These are phyloP conservation scores for Prolemur simus DNA, from an alignment of 2,113 vertebrate genomes.

Conservation along the genomic window DNA sequence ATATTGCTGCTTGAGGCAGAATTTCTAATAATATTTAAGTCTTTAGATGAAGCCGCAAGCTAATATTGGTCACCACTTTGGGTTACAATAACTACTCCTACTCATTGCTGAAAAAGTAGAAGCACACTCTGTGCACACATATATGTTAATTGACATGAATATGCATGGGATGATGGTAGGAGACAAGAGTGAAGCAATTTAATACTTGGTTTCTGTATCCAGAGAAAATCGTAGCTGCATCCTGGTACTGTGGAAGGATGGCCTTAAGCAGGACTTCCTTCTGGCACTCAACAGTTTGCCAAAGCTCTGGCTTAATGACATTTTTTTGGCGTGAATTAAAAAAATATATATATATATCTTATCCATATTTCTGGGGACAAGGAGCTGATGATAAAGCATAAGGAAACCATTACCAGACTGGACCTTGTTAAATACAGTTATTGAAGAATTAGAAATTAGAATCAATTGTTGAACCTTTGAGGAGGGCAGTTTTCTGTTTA, in stretches of 20 bases:
- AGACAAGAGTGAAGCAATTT: background rate
- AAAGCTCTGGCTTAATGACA: background rate
- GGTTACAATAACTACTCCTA: background rate
- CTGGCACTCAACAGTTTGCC: background rate
- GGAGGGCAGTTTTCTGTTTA: background rate
- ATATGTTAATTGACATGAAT: background rate
- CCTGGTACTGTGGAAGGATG: no score
- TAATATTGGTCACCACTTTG: background rate
- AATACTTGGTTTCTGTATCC: background rate
- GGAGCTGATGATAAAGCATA: background rate
- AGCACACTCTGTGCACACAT: rapidly evolving
- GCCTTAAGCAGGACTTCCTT: background rate
- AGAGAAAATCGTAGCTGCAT: background rate
- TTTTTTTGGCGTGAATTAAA: background rate
- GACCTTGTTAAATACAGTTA: background rate
- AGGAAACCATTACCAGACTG: background rate
- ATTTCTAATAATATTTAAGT: background rate
- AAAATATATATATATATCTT: background rate
- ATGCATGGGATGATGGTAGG: background rate
- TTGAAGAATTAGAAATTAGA: background rate
- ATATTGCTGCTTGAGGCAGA: background rate
- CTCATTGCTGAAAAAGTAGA: background rate
- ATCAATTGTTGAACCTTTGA: background rate
- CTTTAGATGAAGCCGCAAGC: background rate
- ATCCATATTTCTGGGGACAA: background rate